phyloP scores from a whole-genome alignment of 1,140 invertebrate genomes.

The Aphelenchoides avenae region DNA sequence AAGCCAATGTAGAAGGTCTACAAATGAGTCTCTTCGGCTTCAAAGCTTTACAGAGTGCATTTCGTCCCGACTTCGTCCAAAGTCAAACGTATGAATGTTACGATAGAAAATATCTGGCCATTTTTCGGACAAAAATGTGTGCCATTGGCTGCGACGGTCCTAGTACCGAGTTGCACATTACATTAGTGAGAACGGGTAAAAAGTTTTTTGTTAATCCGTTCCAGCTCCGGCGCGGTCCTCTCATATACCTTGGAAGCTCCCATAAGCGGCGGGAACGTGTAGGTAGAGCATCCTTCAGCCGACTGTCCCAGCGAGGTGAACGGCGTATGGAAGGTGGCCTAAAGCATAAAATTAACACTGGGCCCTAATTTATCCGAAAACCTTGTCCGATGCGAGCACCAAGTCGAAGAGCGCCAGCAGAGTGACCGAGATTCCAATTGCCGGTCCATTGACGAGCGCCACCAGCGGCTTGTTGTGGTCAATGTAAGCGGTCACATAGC shows the following conservation, averaged over 20 bases:
- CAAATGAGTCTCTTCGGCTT: too few species aligned
- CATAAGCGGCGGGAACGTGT: constrained; percentile 75
- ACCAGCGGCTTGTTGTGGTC: constrained; percentile 81
- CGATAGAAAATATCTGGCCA: too few species aligned
- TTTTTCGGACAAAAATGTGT: too few species aligned
- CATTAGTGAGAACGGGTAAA: too few species aligned
- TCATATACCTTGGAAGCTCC: constrained; percentile 70
- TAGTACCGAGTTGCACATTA: too few species aligned
- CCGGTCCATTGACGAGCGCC: constrained; percentile 83
- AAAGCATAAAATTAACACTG: constrained; percentile 1
- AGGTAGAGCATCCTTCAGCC: constrained; percentile 78
- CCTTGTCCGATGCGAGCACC: constrained; percentile 76
- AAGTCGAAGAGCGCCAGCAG: constrained; percentile 78
- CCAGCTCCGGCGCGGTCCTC: too few species aligned
- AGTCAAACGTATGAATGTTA: too few species aligned
- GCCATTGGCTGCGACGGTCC: too few species aligned
- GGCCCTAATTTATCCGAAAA: constrained; percentile 61
- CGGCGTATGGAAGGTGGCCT: constrained; percentile 78
- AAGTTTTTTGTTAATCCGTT: too few species aligned
- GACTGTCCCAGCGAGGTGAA: constrained; percentile 75
- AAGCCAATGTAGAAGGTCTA: too few species aligned
- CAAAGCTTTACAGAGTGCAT: too few species aligned
- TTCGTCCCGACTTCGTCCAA: too few species aligned
- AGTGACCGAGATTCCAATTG: constrained; percentile 83
- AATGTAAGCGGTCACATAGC: constrained; percentile 75